Conservation (phyloP, 1,140 invertebrate genomes). For the Hirudo medicinalis region DNA sequence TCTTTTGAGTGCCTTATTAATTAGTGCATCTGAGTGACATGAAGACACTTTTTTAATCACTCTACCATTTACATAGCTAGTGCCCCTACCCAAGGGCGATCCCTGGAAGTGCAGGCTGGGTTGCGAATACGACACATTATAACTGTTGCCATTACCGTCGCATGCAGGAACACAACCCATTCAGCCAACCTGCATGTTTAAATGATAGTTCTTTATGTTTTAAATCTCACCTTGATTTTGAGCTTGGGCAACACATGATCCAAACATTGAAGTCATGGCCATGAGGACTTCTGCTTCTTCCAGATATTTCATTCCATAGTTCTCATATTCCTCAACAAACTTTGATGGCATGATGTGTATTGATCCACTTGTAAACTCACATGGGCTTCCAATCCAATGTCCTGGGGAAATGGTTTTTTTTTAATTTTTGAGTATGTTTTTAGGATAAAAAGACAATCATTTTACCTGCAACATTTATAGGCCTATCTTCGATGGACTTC, state of each 20-base stretch:
- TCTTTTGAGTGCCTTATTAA: too few species aligned
- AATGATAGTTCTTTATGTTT: constrained; percentile 13
- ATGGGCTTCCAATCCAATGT: constrained; percentile 61
- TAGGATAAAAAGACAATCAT: background rate
- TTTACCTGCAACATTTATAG: constrained; percentile 58
- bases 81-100: too few species aligned
- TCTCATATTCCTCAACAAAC: constrained; percentile 36
- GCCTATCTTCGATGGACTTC: constrained; percentile 45
- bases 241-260: constrained; percentile 65
- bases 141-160: too few species aligned
- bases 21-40: too few species aligned
- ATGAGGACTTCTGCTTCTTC: constrained; percentile 52
- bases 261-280: constrained; percentile 55
- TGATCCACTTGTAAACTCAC: constrained; percentile 61
- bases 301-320: constrained; percentile 47
- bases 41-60: too few species aligned
- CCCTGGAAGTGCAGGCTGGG: too few species aligned
- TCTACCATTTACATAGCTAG: too few species aligned
- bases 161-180: too few species aligned
- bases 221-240: constrained; percentile 55
- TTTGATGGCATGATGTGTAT: constrained; percentile 15
- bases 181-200: too few species aligned
- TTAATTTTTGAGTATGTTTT: background rate
- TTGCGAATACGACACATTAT: too few species aligned
- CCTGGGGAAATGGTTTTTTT: constrained; percentile 41